Evolutionary conservation across 2,797 vertebrate species (phyloP), one percentile per base, ranked within the genome.

Genomic region (Diceros bicornis): DNA sequence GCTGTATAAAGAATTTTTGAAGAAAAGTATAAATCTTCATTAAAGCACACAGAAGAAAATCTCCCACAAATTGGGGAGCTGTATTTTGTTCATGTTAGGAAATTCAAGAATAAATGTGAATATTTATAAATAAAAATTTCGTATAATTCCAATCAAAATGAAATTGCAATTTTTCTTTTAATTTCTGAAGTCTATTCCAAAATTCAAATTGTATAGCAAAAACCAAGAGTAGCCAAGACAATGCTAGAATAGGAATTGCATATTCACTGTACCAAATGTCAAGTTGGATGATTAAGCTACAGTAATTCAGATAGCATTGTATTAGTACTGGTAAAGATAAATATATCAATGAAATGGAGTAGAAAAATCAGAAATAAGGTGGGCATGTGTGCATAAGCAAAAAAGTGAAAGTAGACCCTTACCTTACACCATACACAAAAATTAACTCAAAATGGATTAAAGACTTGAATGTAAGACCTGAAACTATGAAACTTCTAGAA

Each of bases 201-300:
- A 92, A 93, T 69, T 89, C 52, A 83, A 44, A 50, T 61, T 83
- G 21, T 82, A 79, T 69, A 74, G 68, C 59, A 77, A 92, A 77
- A 16, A 20, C 6, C 25, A 66, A 61, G 13, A 89, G 61, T 69
- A 92, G n/a, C n/a, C 21, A 77, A 77, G 69, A 84, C 7, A 55
- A 62, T 93, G 8, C 44, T 69, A 77, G 1, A 71, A 69, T 61
- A 93, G 69, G 44, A 85, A 69, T 37, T 61, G 41, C 10, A 83
- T 89, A 95, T 85, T 55, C 55, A 64, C 55, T 64, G 29, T 86
- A 79, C 4, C 2, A 12, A 62, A 64, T 34, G 21, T 52, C 21
- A 95, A 71, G 52, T 61, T 44, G 21, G 34, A 47, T 50, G 34
- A 82, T 34, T 75, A 82, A 96, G 2, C 25, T 61, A 77, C 3